Evolutionary conservation across 2,113 vertebrate genomes (phyloP), one percentile per base, ranked within the genome.

Genomic region (Bungarus multicinctus): DNA sequence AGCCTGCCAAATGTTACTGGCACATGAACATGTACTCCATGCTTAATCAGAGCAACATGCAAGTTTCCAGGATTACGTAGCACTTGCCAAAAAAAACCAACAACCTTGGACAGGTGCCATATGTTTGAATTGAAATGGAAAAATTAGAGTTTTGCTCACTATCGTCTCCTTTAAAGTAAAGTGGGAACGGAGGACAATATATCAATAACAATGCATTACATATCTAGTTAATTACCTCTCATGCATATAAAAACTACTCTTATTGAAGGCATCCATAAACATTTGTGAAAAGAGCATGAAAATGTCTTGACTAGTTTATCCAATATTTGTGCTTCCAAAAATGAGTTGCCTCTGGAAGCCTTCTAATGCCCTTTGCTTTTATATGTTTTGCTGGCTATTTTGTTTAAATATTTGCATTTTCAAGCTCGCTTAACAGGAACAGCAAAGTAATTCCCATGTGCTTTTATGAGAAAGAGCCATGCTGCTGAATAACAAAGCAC

Each of bases 71-170:
- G 95, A 95, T 93, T 87, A 58, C 91, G 90, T 90, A 89, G 85
- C 12, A 88, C 4, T 53, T 96, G 96, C 95, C 95, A 96, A 93
- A 96, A 97, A 94, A 90, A 43, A 9, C 1, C 2, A 10, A 16
- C 47, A 23, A 47, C 9, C 0, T 2, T 96, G 97, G 95, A 94
- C 8, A 3, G 16, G 22, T 20, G 96, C 96, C 97, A 97, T 94
- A 90, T 96, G 95, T 93, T 97, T 96, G 93, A 96, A 94, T 95
- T 97, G 97, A 93, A 23, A 20, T 90, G 95, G 95, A 95, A 96
- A 45, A 94, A 96, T 87, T 18, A 91, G 87, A 94, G 88, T 94
- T 97, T 92, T 87, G 54, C 43, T 87, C 12, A 52, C 92, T 91
- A 89, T 93, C 88, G 58, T 74, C 92, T 45, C 88, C 86, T 93